These are phyloP conservation scores for Stercorarius parasiticus DNA, from an alignment of 2,113 vertebrate genomes.

Conservation along the genomic window DNA sequence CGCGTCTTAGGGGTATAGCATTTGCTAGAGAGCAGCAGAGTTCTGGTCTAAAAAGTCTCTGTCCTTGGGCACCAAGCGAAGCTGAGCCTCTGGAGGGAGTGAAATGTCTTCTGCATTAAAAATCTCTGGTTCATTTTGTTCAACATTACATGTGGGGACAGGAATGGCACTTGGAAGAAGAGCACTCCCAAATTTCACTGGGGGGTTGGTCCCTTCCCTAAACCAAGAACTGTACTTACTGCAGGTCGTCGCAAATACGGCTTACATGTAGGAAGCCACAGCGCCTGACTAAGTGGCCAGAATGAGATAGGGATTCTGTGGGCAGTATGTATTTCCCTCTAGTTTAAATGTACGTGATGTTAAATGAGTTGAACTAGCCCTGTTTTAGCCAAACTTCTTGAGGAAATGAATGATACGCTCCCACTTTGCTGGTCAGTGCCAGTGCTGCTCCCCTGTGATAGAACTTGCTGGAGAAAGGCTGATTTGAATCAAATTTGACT, in stretches of 20 bases:
- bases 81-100: background rate
- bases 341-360: background rate
- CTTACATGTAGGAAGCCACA: background rate
- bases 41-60: background rate
- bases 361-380: background rate
- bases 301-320: background rate
- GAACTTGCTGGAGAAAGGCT: background rate
- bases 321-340: background rate
- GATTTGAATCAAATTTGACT: slow-evolving; percentile 21
- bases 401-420: background rate
- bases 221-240: background rate
- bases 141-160: background rate
- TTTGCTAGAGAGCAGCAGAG: background rate
- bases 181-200: background rate
- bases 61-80: background rate
- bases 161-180: background rate
- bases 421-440: background rate
- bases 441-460: background rate
- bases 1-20: background rate
- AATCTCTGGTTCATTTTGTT: background rate
- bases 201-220: background rate
- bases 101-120: background rate
- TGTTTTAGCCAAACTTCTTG: background rate
- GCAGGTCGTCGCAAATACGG: background rate
- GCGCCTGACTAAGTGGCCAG: background rate